Evolutionary conservation across 2,797 vertebrate genomes (phyloP), one percentile per base, ranked within the genome.

Genomic region (Sebastes matsubarae): DNA sequence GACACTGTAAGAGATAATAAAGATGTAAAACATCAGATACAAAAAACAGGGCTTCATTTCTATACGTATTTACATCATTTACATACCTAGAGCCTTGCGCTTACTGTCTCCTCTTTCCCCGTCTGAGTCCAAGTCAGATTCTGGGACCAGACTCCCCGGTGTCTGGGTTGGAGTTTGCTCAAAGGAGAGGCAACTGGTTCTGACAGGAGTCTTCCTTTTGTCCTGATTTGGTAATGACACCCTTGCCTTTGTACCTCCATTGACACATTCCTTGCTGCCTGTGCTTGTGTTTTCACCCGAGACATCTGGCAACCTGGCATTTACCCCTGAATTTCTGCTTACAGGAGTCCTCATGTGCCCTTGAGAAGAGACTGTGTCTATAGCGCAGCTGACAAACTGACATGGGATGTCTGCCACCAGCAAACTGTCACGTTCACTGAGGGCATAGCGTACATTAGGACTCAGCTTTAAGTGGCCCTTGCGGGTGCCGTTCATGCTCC

Each of bases 401-500:
- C 97, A 98, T 3, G 96, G 96, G 81, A 98, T 94, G 66, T 98
- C 97, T 1, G 97, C 97, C 76, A 98, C 87, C 75, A 96, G 84
- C 86, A 98, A 88, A 57, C 88, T 75, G 60, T 98, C 97, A 29
- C 94, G 93, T 32, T 97, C 93, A 8, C 84, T 89, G 59, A 98
- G 94, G 50, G 94, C 94, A 38, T 98, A 97, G 25, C 94, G 96
- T 3, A 97, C 93, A 2, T 97, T 91, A 8, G 97, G 97, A 4
- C 90, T 94, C 77, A 98, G 91, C 84, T 96, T 95, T 34, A 93
- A 77, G 25, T 83, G 94, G 20, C 96, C 95, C 38, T 96, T 97
- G n/a, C 96, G 94, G 16, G 97, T 98, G 58, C 97, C 96, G 77
- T 98, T 98, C 91, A 98, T 94, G 90, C 97, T 98, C 7, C 95